Evolutionary conservation across 2,888 invertebrate species (phyloP).

Genomic region (Trichogramma dendrolimi): DNA sequence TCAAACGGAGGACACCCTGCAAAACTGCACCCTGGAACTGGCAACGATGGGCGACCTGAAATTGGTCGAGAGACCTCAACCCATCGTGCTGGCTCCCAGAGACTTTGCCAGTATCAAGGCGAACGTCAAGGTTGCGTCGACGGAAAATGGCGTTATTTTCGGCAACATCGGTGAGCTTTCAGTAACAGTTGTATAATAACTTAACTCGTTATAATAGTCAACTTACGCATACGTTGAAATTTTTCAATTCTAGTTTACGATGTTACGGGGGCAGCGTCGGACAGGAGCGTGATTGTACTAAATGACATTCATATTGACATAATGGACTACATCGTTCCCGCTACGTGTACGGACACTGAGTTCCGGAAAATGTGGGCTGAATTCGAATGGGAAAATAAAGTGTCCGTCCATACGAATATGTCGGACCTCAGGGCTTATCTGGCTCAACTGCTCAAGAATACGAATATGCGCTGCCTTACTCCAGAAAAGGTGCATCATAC

Average conservation of each 20-base stretch:
- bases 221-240: conserved; percentile 16
- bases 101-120: conserved; percentile 99
- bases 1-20: conserved; percentile 96
- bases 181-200: neutral
- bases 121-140: conserved; percentile 97
- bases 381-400: conserved; percentile 99
- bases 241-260: conserved; percentile 74
- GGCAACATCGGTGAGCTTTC: conserved; percentile 81
- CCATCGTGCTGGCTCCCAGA: conserved; percentile 91
- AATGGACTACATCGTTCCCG: conserved; percentile 98
- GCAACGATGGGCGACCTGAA: conserved; percentile 97
- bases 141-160: conserved; percentile 99
- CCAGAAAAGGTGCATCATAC: conserved; percentile 73
- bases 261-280: conserved; percentile 85
- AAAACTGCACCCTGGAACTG: conserved; percentile 95
- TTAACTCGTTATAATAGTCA: neutral
- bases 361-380: conserved; percentile 99
- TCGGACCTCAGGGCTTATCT: conserved; percentile 91
- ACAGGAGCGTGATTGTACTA: conserved; percentile 94
- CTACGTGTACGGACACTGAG: conserved; percentile 88
- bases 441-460: conserved; percentile 84
- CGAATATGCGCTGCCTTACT: conserved; percentile 99
- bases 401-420: conserved; percentile 89
- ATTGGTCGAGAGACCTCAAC: conserved; percentile 94
- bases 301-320: conserved; percentile 99